Evolutionary conservation across 2,888 invertebrate genomes (phyloP).

Genomic region (Pachydiplax longipennis): DNA sequence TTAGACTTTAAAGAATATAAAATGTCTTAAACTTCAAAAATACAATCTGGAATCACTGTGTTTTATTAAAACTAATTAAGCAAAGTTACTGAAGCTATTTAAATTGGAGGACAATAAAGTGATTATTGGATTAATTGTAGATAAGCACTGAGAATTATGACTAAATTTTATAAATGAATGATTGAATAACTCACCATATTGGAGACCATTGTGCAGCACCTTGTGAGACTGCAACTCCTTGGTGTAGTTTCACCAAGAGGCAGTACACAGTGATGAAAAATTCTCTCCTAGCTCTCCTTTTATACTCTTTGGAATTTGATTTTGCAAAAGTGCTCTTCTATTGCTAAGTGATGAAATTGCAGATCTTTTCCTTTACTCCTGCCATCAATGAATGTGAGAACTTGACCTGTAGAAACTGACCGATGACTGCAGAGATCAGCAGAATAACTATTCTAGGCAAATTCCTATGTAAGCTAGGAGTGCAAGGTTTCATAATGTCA

Average conservation of each 20-base stretch:
- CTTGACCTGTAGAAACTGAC: not conserved
- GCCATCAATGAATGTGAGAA: not conserved
- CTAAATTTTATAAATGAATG: not conserved
- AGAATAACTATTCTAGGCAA: not conserved
- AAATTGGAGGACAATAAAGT: not conserved
- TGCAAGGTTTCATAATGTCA: not conserved
- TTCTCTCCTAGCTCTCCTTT: not conserved
- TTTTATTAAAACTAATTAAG: too few species aligned
- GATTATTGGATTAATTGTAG: too few species aligned
- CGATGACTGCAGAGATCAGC: not conserved
- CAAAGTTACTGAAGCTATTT: not conserved
- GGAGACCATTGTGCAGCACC: conserved; percentile 5
- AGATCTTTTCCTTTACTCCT: not conserved
- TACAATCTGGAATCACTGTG: too few species aligned
- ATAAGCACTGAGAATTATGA: too few species aligned
- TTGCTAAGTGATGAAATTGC: conserved; percentile 5
- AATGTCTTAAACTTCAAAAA: too few species aligned
- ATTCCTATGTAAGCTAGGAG: not conserved
- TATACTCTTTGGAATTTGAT: not conserved
- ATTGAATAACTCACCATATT: conserved; percentile 2
- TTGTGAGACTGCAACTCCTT: not conserved
- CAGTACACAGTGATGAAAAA: not conserved
- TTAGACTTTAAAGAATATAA: too few species aligned
- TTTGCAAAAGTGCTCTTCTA: conserved; percentile 6
- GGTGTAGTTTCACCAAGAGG: not conserved